phyloP scores from a whole-genome alignment of 2,113 vertebrate species.

The Fulica atra region DNA sequence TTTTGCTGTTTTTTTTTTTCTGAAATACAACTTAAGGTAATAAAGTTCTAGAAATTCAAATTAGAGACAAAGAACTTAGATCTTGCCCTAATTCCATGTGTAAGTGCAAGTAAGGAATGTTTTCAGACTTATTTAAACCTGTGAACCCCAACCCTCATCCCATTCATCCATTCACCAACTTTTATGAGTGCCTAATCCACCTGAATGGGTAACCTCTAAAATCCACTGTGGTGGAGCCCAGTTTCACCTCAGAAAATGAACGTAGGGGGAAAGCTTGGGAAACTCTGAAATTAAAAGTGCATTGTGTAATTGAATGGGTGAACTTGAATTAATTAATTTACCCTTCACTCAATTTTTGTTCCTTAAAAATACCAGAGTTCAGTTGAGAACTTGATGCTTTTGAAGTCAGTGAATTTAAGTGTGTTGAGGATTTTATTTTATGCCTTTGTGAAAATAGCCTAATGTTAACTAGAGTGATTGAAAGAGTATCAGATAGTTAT shows the following conservation, averaged over 20 bases:
- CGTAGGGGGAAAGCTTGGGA: not conserved
- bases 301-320: not conserved
- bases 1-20: not conserved
- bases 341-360: not conserved
- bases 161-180: not conserved
- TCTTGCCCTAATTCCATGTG: not conserved
- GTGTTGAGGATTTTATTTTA: constrained; percentile 15
- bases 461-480: constrained; percentile 12
- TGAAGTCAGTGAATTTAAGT: constrained; percentile 13
- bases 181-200: not conserved
- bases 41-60: not conserved
- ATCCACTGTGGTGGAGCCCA: not conserved
- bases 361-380: not conserved
- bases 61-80: not conserved
- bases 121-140: not conserved
- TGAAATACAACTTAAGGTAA: not conserved
- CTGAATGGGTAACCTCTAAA: not conserved
- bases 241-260: not conserved
- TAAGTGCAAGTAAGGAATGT: not conserved
- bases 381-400: not conserved
- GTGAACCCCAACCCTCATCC: not conserved
- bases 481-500: constrained; percentile 23
- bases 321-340: not conserved
- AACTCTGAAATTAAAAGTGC: not conserved
- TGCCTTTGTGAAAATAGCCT: not conserved